Conservation (phyloP, 2,113 vertebrate genomes). For the Thalassoma bifasciatum region DNA sequence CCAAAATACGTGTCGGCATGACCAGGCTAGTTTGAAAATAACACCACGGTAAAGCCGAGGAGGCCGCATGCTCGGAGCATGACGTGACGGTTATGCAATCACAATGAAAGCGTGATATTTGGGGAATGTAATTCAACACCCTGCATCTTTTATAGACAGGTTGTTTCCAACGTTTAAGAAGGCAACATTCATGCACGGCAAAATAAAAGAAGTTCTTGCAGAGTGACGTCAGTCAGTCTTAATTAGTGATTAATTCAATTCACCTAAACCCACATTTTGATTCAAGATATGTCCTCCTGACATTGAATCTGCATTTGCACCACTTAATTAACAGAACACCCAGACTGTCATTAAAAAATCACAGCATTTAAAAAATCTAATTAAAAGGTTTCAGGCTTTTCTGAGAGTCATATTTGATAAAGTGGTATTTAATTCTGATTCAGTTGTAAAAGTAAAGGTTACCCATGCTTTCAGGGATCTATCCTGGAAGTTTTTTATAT, state of each 20-base stretch:
- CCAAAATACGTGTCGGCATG: slow-evolving; percentile 65
- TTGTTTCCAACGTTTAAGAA: slow-evolving; percentile 54
- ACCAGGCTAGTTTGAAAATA: slow-evolving; percentile 76
- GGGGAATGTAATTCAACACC: slow-evolving; percentile 61
- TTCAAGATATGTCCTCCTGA: not conserved
- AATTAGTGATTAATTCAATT: not conserved
- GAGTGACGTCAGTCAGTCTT: too few species aligned
- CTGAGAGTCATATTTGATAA: not conserved
- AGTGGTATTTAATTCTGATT: not conserved
- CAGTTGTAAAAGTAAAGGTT: not conserved
- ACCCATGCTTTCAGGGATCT: not conserved
- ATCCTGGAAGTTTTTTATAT: not conserved
- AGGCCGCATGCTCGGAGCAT: slow-evolving; percentile 47
- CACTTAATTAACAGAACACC: not conserved
- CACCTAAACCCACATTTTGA: not conserved
- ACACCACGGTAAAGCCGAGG: slow-evolving; percentile 57
- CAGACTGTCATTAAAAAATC: not conserved
- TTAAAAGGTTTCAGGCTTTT: not conserved
- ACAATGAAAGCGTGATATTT: slow-evolving; percentile 53
- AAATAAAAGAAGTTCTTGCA: too few species aligned
- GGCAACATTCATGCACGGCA: slow-evolving; percentile 11
- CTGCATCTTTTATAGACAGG: slow-evolving; percentile 61
- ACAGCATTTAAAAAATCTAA: not conserved
- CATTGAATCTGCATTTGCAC: not conserved
- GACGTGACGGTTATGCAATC: slow-evolving; percentile 70